These are phyloP conservation scores for Ophioninae sp. DNA, from an alignment of 2,888 invertebrate species.

Conservation along the genomic window DNA sequence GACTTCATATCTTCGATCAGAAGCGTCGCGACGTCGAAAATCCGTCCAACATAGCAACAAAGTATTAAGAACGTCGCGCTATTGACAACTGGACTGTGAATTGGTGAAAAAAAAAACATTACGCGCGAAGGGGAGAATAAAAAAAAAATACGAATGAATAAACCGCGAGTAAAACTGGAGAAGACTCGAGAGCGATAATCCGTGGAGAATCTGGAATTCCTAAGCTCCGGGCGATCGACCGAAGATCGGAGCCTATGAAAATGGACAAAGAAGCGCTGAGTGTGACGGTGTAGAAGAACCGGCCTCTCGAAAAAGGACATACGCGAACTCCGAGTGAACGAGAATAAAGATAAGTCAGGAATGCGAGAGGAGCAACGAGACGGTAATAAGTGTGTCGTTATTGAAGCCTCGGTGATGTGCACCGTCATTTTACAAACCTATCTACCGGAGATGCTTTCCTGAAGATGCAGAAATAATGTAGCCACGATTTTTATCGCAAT, in stretches of 20 bases:
- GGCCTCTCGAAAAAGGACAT: neutral
- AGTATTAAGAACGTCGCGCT: constrained; percentile 25
- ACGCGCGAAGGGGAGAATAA: neutral
- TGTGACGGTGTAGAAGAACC: constrained; percentile 1
- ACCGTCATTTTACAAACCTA: neutral
- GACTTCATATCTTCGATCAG: constrained; percentile 14
- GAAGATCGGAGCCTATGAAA: neutral
- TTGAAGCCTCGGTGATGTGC: constrained; percentile 20
- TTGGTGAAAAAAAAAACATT: constrained; percentile 6
- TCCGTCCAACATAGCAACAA: neutral
- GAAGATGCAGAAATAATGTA: neutral
- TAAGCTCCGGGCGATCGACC: neutral
- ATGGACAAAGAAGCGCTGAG: neutral
- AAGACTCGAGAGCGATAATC: constrained; percentile 16
- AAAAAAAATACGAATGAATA: neutral
- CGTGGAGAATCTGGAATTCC: constrained; percentile 10
- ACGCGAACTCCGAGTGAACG: neutral
- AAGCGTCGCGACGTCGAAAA: neutral
- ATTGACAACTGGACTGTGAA: constrained; percentile 49
- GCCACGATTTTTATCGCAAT: neutral
- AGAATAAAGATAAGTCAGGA: constrained; percentile 8
- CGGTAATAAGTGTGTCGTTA: constrained; percentile 37
- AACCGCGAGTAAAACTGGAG: neutral
- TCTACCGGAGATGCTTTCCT: too few relatives aligned
- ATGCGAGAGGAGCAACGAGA: constrained; percentile 20